Percentiles rank a stretch among this genome's conserved stretches.
These are phyloP conservation scores for Stigmatopora nigra DNA, from an alignment of 2,113 vertebrate species.

Conservation along the genomic window DNA sequence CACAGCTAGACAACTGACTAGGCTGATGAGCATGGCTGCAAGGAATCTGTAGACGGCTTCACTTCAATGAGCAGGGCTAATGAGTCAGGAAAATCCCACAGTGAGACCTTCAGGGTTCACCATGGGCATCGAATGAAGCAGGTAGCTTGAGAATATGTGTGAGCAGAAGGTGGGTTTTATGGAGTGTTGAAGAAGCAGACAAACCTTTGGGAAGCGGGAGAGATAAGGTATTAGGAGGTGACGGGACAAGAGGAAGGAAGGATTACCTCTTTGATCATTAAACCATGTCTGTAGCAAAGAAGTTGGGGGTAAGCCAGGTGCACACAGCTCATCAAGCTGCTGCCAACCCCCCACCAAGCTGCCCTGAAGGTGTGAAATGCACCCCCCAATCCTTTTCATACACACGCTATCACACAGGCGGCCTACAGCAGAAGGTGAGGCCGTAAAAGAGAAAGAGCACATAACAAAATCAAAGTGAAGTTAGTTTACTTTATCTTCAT, in stretches of 20 bases:
- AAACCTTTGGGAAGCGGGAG: neutral
- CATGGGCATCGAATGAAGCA: conserved; percentile 47
- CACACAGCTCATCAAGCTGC: conserved; percentile 38
- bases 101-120: conserved; percentile 55
- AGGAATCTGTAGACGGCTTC: conserved; percentile 61
- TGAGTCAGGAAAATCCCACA: conserved; percentile 66
- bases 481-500: neutral
- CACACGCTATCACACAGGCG: conserved; percentile 43
- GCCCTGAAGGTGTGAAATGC: conserved; percentile 62
- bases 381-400: conserved; percentile 40
- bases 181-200: conserved; percentile 12
- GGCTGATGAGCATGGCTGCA: conserved; percentile 62
- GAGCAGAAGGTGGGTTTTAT: conserved; percentile 27
- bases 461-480: neutral
- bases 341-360: conserved; percentile 48
- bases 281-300: conserved; percentile 43
- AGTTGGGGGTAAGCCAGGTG: conserved; percentile 51
- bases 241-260: conserved; percentile 28
- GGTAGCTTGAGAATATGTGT: conserved; percentile 29
- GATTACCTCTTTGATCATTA: conserved; percentile 63
- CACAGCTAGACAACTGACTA: conserved; percentile 38
- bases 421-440: conserved; percentile 46
- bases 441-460: conserved; percentile 24
- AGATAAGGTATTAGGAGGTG: conserved; percentile 29
- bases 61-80: conserved; percentile 65